Evolutionary conservation across 2,113 vertebrate species (phyloP), one percentile per base, ranked within the genome.

Genomic region (Osmerus mordax): DNA sequence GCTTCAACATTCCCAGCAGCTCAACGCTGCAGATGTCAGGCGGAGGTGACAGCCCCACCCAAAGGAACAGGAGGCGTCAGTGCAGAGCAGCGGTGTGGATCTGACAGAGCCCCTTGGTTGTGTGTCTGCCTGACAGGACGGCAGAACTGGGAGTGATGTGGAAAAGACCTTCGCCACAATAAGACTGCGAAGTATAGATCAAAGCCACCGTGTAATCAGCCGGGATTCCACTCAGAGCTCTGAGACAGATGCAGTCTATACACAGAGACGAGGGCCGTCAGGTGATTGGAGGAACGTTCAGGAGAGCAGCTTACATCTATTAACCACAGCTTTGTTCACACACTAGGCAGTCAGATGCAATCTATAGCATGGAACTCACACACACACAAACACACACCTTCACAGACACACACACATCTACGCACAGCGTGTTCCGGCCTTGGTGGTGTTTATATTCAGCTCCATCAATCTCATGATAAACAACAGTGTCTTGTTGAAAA

Each of bases 11-110:
- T 36, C 29, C 14, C 65, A 67, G 32, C 55, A 59, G 55, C 59
- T 65, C 72, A 56, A 67, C 75, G 69, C 60, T 74, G 65, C 65
- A 74, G 66, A 67, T 67, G 41, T 69, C 55, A 76, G 61, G 58
- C 12, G 3, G 47, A 70, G 55, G 80, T 60, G 70, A 76, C 56
- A 55, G 41, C 56, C 41, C 41, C 41, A 12, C 41, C 41, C 41
- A 9, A 11, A 47, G 41, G 41, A 47, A 47, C 41, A 12, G 41
- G 41, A 47, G 41, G 41, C 9, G 41, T 47, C 41, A 2, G 41
- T 47, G 41, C 41, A 47, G 9, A 47, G 41, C 41, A 47, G 41
- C 41, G 8, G 41, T 9, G 41, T 47, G 41, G 41, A 11, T 12
- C 41, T 11, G 41, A 47, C 9, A 47, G 2, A 47, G 41, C 9